Evolutionary conservation across 1,140 invertebrate genomes (phyloP), one percentile per base, ranked within the genome.

Genomic region (Cydia strobilella): DNA sequence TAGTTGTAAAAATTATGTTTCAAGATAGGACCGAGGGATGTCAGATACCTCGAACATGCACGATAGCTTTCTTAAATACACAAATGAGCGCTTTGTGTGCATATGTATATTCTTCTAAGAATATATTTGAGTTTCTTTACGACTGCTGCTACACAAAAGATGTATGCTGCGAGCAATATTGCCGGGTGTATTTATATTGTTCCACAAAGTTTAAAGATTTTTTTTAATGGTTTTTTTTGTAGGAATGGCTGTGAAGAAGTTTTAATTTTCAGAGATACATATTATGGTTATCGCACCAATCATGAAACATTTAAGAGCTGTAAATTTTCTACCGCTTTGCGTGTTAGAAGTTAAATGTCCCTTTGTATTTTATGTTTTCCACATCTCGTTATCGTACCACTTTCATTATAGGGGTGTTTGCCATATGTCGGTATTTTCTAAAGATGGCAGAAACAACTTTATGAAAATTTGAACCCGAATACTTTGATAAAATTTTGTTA

Each of bases 1-100:
- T 86, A 87, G 87, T 90, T 86, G 82, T 90, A 87, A 90, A 89
- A 88, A 89, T 86, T 84, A 88, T 87, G 86, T 84, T 74, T 80
- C 77, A 59, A 89, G 78, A 83, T 83, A 84, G 79, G 75, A 82
- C 73, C 51, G 35, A 31, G 6, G 45, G 65, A 13, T 73, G 79
- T 74, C 69, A 78, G 74, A 84, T 80, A 12, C 15, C 5, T 9
- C 6, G 31, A 39, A 18, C 25, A 66, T 18, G 15, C 63, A 66
- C 12, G n/a, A 1, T n/a, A 39, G 35, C 62, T 25, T 25, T 9
- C 25, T 35, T 66, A 66, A 66, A 66, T n/a, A n/a, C 25, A 23
- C 65, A 69, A 69, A 69, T 69, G 23, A 35, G 18, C n/a, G 31
- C 31, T n/a, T 66, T 66, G 63, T 31, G 15, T 69, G 12, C 27